Conservation (phyloP, 2,797 vertebrate species). For the Diceros bicornis region DNA sequence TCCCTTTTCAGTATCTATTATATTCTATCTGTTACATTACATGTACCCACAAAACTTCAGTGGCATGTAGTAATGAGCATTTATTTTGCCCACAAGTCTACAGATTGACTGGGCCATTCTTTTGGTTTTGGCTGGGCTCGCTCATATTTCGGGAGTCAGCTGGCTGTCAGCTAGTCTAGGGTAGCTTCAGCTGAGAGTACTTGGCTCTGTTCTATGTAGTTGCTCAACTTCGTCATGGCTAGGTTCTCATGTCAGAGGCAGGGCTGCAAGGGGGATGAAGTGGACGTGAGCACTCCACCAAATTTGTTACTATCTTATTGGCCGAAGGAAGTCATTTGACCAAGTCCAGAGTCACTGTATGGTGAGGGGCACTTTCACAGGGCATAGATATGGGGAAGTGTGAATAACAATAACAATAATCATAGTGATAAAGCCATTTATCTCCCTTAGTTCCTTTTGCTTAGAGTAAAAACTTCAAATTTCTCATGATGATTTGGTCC, state of each 20-base stretch:
- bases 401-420: not conserved
- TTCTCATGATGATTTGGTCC: not conserved
- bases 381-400: not conserved
- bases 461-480: slow-evolving; percentile 42
- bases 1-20: slow-evolving; percentile 14
- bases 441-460: not conserved
- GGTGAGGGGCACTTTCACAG: not conserved
- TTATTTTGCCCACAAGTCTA: not conserved
- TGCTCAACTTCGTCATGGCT: not conserved
- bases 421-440: not conserved
- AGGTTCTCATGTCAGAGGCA: not conserved
- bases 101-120: not conserved
- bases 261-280: not conserved
- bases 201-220: not conserved
- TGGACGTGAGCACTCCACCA: not conserved
- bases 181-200: not conserved
- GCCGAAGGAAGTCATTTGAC: not conserved
- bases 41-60: not conserved
- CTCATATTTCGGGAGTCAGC: not conserved
- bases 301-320: slow-evolving; percentile 46
- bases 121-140: not conserved
- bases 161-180: not conserved
- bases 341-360: not conserved
- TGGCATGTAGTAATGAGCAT: not conserved
- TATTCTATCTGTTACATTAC: not conserved